Conservation (phyloP, 2,113 vertebrate species). For the Salminus brasiliensis region DNA sequence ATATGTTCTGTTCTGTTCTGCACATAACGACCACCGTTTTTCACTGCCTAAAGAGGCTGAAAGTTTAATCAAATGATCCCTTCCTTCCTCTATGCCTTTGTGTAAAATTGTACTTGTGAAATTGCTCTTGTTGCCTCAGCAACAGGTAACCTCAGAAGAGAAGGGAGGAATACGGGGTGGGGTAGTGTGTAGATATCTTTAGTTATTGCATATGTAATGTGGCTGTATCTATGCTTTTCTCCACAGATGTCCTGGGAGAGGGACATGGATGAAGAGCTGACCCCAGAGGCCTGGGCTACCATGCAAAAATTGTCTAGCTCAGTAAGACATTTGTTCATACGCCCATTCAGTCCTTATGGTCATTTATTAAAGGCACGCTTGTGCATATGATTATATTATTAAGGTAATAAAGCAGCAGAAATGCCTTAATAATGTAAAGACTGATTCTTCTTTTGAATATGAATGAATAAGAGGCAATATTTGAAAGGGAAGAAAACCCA, state of each 20-base stretch:
- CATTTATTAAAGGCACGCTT: background rate
- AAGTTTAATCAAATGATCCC: slow-evolving; percentile 27
- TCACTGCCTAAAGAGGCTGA: slow-evolving; percentile 12
- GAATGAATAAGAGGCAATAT: background rate
- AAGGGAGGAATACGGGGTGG: slow-evolving; percentile 29
- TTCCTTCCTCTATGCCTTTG: slow-evolving; percentile 31
- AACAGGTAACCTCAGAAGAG: slow-evolving; percentile 53
- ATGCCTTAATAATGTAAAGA: background rate
- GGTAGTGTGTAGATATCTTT: slow-evolving; percentile 28
- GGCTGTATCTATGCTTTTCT: slow-evolving; percentile 35
- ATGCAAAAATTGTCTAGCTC: slow-evolving; percentile 72
- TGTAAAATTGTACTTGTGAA: slow-evolving; percentile 48
- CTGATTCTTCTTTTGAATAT: background rate
- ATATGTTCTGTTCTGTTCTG: background rate
- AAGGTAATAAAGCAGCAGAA: background rate
- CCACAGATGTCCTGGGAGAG: slow-evolving; percentile 72
- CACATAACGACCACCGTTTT: background rate
- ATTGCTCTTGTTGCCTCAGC: slow-evolving; percentile 60
- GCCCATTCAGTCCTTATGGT: background rate
- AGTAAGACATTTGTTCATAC: slow-evolving; percentile 59
- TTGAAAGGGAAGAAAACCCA: background rate
- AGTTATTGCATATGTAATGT: slow-evolving; percentile 20
- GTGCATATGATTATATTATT: background rate
- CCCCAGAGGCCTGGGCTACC: slow-evolving; percentile 70
- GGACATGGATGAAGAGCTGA: slow-evolving; percentile 68